A percentile compares a stretch with the other conserved stretches of the same genome.
phyloP scores from a whole-genome alignment of 2,797 vertebrate species.

The Hipposideros larvatus region DNA sequence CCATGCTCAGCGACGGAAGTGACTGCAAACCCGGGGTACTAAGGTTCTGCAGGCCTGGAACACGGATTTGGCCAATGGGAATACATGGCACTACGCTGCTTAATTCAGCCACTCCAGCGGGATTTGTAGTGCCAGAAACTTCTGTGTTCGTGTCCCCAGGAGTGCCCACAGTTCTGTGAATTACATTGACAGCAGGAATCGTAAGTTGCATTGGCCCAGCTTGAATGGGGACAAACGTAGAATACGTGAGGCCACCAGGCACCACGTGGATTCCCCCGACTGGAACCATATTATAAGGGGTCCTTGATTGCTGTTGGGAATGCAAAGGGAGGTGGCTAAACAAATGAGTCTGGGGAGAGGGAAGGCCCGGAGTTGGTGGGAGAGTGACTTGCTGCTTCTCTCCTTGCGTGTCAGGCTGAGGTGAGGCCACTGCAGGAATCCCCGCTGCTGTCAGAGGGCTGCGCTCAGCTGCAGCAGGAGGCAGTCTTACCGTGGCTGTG shows the following conservation, averaged over 20 bases:
- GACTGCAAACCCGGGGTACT: constrained; percentile 89
- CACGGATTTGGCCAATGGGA: constrained; percentile 93
- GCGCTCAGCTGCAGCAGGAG: constrained; percentile 85
- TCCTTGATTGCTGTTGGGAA: constrained; percentile 94
- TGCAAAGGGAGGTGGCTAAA: constrained; percentile 98
- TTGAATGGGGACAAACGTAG: constrained; percentile 97
- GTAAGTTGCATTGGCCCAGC: constrained; percentile 95
- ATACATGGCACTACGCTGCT: constrained; percentile 93
- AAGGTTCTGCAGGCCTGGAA: constrained; percentile 91
- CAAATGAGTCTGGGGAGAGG: constrained; percentile 91
- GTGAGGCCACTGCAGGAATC: background rate
- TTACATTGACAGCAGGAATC: constrained; percentile 95
- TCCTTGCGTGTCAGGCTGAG: constrained; percentile 82
- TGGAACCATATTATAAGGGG: constrained; percentile 94
- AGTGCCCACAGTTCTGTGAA: constrained; percentile 92
- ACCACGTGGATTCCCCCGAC: constrained; percentile 97
- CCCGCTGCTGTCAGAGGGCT: constrained; percentile 85
- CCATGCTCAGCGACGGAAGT: constrained; percentile 90
- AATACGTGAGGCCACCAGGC: constrained; percentile 94
- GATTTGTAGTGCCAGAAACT: constrained; percentile 67
- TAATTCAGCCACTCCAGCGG: constrained; percentile 91
- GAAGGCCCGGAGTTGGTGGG: constrained; percentile 77
- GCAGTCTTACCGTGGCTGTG: constrained; percentile 10
- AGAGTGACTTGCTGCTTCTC: constrained; percentile 86
- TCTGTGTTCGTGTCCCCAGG: constrained; percentile 82